Evolutionary conservation across 2,113 vertebrate species (phyloP), one percentile per base, ranked within the genome.

Genomic region (Gila orcuttii): DNA sequence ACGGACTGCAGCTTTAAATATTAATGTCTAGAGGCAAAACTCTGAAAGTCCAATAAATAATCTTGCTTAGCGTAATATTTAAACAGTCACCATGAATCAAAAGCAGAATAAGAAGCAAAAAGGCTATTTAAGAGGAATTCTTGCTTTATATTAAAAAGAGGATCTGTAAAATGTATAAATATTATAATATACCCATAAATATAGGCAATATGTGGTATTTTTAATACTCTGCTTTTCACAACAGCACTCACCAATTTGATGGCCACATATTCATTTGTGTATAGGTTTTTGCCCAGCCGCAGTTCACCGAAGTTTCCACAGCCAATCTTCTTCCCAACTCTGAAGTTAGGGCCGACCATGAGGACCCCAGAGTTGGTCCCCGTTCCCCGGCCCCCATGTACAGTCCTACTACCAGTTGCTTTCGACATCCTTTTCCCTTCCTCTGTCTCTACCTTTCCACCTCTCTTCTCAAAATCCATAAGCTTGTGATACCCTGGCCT

Each of bases 381-480:
- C 33, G 97, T 87, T 89, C 94, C 93, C 80, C 97, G 96, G 90
- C 94, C 92, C 86, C 95, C 94, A 89, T 97, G 96, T 93, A 94
- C 95, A 92, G 93, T 92, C 93, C 96, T 96, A 89, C 95, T 94
- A 85, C 93, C 91, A 77, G 93, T 87, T 62, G 97, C 92, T 92
- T 97, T 98, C 90, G 97, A 97, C 97, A 98, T 98, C 91, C 96
- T 99, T 95, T 97, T 97, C 84, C 95, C 95, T 94, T 99, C 98
- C 93, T 99, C 97, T 87, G 95, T 93, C 91, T 98, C 97, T 95
- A 96, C 97, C 95, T 97, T 98, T 94, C 97, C 97, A 95, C 97
- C 98, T 97, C 96, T 98, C 96, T 98, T 99, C 93, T 99, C 98
- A 98, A 99, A 98, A 98, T 99, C 98, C 97, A 99, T 99, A 96